Percentiles rank a stretch among this genome's conserved stretches.
These are phyloP conservation scores for Tragelaphus buxtoni DNA, from an alignment of 2,113 vertebrate species.

Conservation along the genomic window DNA sequence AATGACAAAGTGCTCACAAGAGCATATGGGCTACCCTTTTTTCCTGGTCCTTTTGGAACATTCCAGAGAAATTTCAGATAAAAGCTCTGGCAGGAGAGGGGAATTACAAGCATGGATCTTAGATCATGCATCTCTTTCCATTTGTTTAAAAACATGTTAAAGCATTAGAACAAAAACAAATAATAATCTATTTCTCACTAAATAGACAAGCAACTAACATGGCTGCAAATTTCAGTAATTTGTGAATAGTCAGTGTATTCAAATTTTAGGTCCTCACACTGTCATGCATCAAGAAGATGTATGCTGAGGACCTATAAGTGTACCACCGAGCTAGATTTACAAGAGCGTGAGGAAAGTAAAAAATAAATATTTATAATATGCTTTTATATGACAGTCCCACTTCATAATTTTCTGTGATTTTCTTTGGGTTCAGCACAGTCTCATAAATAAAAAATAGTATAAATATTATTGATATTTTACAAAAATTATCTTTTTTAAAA, in stretches of 20 bases:
- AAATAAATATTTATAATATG: background rate
- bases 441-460: background rate
- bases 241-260: background rate
- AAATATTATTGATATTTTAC: background rate
- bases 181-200: background rate
- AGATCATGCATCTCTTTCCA: background rate
- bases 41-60: background rate
- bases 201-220: background rate
- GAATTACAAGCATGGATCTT: background rate
- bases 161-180: background rate
- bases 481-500: conserved; percentile 12
- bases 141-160: background rate
- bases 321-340: background rate
- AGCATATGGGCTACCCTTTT: background rate
- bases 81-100: background rate
- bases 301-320: background rate
- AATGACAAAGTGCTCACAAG: background rate
- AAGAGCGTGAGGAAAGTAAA: background rate
- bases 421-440: background rate
- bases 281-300: background rate
- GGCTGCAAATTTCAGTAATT: background rate
- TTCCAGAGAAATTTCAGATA: conserved; percentile 10
- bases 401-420: background rate
- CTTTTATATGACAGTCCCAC: background rate
- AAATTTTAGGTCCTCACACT: background rate